A percentile compares a stretch with the other conserved stretches of the same genome.
phyloP scores from a whole-genome alignment of 2,113 vertebrate genomes.

The Phycodurus eques region DNA sequence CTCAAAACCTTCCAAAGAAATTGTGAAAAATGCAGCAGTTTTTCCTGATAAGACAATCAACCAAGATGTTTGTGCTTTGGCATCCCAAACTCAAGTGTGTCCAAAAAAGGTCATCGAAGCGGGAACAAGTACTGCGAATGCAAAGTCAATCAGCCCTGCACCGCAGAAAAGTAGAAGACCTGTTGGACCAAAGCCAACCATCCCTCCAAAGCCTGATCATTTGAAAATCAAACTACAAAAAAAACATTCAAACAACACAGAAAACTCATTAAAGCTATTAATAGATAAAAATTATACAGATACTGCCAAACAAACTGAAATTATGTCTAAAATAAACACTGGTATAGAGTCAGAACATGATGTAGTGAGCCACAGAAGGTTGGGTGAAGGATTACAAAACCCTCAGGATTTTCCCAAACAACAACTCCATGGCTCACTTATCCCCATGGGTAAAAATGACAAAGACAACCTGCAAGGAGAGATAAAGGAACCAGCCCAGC shows the following conservation, averaged over 20 bases:
- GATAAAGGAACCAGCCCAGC: constrained; percentile 6
- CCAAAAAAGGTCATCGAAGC: constrained; percentile 33
- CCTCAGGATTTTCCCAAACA: constrained; percentile 8
- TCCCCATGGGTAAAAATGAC: neutral
- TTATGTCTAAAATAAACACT: constrained; percentile 9
- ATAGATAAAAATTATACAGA: constrained; percentile 25
- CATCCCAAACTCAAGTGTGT: constrained; percentile 69
- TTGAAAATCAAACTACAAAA: constrained; percentile 60
- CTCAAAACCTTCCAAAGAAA: constrained; percentile 66
- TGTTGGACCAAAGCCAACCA: constrained; percentile 59
- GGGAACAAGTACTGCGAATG: constrained; percentile 26
- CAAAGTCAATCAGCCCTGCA: constrained; percentile 7
- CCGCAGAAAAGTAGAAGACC: constrained; percentile 48
- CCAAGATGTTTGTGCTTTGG: constrained; percentile 57
- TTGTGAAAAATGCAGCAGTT: constrained; percentile 59
- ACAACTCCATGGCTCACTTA: neutral
- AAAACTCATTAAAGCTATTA: constrained; percentile 38
- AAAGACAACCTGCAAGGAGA: neutral
- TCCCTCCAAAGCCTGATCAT: constrained; percentile 72
- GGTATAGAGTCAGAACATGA: neutral
- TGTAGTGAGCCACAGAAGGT: constrained; percentile 7
- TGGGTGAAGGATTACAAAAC: constrained; percentile 1
- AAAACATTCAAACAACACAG: constrained; percentile 66
- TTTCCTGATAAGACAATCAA: constrained; percentile 40
- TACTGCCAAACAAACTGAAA: constrained; percentile 19